Base-by-base conservation (phyloP, 2,888 invertebrate genomes). In the Orthonychiurus folsomi region DNA sequence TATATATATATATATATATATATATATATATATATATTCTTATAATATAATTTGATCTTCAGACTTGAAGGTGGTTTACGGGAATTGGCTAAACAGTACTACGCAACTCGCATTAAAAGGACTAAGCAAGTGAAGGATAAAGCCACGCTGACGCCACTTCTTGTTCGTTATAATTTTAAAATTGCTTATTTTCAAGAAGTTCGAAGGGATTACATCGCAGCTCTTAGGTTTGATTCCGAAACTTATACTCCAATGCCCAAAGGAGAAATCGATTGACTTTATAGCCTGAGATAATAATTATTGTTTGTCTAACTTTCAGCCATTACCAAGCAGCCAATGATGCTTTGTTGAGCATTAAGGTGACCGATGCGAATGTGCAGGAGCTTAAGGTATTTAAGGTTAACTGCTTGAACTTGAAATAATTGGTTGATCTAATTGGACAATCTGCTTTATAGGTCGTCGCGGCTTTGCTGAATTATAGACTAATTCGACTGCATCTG, bases 151-250 rank as follows among this genome's bases (percentile, higher is more conserved):
- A 91, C 90, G 77, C 87, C 89, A 73, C 81, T 99, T 60, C 90
- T 89, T 80, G 93, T 97, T 26, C 81, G 99, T 37, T 96, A 97
- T 79, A 92, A 95, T 75, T 96, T 95, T 76, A 99, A 99, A 80
- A 85, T 96, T 77, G 99, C 89, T 0, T 96, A 94, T 79, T 84
- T 94, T 60, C 89, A 90, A 75, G 99, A 99, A 79, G 79, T 99
- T 67, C 88, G 89, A 73, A 93, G 94, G 76, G 97, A 96, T 76
- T 81, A 85, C 70, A 86, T 85, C 75, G 86, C 87, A 0, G 92
- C 94, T 18, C 85, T 69, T 48, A 66, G 61, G 72, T 57, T 37
- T n/a, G n/a, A n/a, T n/a, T n/a, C n/a, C n/a, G n/a, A 27, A 20
- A 21, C 21, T 53, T 20, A 53, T 12, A 53, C 21, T 15, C 9